A percentile compares a stretch with the other conserved stretches of the same genome.
phyloP scores from a whole-genome alignment of 1,140 invertebrate species.

The Helicoverpa zea region DNA sequence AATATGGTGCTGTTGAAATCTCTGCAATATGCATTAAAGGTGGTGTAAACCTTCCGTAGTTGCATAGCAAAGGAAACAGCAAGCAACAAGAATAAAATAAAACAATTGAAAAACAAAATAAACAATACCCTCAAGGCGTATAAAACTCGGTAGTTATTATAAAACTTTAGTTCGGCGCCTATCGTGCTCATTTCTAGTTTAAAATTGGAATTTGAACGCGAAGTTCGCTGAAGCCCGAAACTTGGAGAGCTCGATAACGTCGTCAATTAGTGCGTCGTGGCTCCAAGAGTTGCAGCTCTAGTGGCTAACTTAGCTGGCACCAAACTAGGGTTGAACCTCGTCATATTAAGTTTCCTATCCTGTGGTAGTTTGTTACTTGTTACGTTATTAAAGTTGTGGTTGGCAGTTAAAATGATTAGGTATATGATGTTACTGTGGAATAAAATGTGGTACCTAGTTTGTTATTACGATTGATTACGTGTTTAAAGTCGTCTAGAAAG shows the following conservation, averaged over 20 bases:
- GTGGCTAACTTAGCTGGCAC: conserved; percentile 47
- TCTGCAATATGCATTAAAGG: too few species aligned
- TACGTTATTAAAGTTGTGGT: not conserved
- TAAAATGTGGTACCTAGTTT: too few species aligned
- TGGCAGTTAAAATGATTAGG: not conserved
- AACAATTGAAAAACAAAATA: conserved; percentile 11
- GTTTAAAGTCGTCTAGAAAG: too few species aligned
- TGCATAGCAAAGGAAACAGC: not conserved
- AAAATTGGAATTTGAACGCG: conserved; percentile 73
- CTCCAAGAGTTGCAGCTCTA: conserved; percentile 40
- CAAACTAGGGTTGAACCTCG: conserved; percentile 43
- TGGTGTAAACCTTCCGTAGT: too few species aligned
- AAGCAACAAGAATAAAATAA: not conserved
- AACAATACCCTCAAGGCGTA: not conserved
- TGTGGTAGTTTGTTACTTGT: not conserved
- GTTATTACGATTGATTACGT: too few species aligned
- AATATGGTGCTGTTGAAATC: too few species aligned
- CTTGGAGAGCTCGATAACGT: conserved; percentile 69
- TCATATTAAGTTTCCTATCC: conserved; percentile 6
- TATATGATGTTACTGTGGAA: too few species aligned
- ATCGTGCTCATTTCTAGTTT: conserved; percentile 70
- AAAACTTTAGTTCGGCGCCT: conserved; percentile 67
- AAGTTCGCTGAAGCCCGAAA: conserved; percentile 63
- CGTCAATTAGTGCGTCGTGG: conserved; percentile 72
- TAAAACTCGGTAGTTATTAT: conserved; percentile 31